These are phyloP conservation scores for Lasiommata megera DNA, from an alignment of 2,888 invertebrate genomes.

Conservation along the genomic window DNA sequence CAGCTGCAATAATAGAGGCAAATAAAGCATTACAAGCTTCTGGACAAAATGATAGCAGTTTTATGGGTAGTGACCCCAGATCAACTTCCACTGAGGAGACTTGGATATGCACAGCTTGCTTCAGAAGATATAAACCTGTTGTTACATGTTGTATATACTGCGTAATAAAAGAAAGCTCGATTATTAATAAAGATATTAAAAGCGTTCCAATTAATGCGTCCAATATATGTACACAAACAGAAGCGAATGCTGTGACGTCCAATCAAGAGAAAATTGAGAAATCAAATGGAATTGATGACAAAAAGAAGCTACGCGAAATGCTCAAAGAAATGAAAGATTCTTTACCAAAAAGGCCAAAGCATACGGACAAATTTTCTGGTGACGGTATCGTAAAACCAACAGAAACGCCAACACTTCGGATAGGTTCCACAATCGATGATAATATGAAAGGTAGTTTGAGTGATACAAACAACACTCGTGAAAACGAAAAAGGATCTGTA, in stretches of 20 bases:
- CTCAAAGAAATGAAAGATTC: conserved; percentile 90
- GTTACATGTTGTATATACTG: conserved; percentile 55
- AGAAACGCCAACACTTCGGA: conserved; percentile 64
- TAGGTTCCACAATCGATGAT: conserved; percentile 44
- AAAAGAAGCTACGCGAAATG: conserved; percentile 85
- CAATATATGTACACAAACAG: conserved; percentile 52
- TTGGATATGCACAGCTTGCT: conserved; percentile 65
- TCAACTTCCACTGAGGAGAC: conserved; percentile 34
- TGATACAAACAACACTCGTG: background rate
- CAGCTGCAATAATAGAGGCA: conserved; percentile 86
- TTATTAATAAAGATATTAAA: conserved; percentile 27
- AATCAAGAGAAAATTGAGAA: conserved; percentile 24
- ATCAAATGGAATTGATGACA: conserved; percentile 66
- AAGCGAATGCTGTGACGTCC: conserved; percentile 24
- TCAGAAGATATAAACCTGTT: conserved; percentile 60
- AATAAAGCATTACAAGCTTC: conserved; percentile 44
- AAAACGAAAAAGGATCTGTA: background rate
- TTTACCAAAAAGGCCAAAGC: conserved; percentile 82
- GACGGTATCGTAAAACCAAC: conserved; percentile 32
- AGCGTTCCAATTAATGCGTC: conserved; percentile 35
- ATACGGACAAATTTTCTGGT: conserved; percentile 30
- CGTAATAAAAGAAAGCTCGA: conserved; percentile 39
- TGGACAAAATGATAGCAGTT: conserved; percentile 1
- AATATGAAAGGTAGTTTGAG: background rate
- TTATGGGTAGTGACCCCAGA: background rate